These are phyloP conservation scores for Acanthosoma haemorrhoidale DNA, from an alignment of 2,888 invertebrate species.

Conservation along the genomic window DNA sequence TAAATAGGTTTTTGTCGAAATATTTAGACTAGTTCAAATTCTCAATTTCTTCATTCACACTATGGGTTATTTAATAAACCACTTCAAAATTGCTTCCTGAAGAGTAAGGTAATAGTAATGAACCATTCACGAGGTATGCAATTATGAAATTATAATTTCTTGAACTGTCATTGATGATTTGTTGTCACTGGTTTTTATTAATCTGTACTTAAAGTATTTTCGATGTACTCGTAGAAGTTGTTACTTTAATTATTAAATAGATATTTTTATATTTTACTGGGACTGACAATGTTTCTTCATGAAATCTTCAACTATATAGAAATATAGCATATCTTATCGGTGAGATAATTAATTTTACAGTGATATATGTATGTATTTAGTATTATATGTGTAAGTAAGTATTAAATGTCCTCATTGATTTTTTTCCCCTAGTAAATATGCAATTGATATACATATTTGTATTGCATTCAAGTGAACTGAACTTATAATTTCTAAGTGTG, in stretches of 20 bases:
- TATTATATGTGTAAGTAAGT: background rate
- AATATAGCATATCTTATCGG: no score
- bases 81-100: background rate
- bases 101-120: background rate
- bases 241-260: background rate
- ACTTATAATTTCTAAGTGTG: background rate
- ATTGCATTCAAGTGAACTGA: background rate
- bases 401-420: background rate
- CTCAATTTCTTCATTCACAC: constrained; percentile 5
- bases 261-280: background rate
- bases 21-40: background rate
- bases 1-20: background rate
- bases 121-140: constrained; percentile 1
- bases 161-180: background rate
- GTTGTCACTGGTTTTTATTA: background rate
- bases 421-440: background rate
- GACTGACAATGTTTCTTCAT: background rate
- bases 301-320: background rate
- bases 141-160: constrained; percentile 2
- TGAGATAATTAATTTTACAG: background rate
- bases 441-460: background rate
- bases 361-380: constrained; percentile 7
- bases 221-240: background rate
- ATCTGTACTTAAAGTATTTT: background rate
- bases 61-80: background rate